Base-by-base conservation (phyloP, 2,113 vertebrate genomes). In the Bubo blakistoni region DNA sequence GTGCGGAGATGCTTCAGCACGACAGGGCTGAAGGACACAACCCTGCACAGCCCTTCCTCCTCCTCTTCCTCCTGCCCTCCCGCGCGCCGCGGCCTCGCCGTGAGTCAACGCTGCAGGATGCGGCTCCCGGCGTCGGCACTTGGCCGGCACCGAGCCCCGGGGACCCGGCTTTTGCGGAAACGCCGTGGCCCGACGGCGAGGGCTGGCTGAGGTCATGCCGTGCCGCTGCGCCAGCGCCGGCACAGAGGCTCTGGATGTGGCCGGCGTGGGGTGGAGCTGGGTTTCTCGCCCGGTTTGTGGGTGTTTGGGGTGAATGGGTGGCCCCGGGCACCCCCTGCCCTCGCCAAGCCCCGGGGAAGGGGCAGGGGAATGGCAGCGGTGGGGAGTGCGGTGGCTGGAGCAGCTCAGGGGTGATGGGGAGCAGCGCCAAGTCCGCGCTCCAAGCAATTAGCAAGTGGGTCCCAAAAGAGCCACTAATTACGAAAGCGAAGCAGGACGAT, bases 401-500 rank as follows among this genome's bases (percentile, higher is more conserved):
- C 16, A 6, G 73, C 69, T 18, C 51, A 0, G 38, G 80, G 84
- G 46, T 3, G 65, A 22, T 8, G 52, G 80, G 0, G 26, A 89
- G 88, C 2, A 1, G 30, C 19, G 92, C 92, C 92, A 91, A 93
- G 90, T 16, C 47, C 22, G 0, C 0, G 74, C 71, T 73, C 88
- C 59, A 1, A 70, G 83, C 76, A 12, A 63, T 92, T 55, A 58
- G 42, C 71, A 13, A 73, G 72, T 46, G 92, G 84, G 44, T 95
- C 91, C 95, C 92, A 40, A 62, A 92, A 88, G 93, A 94, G 94
- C 67, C 91, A 70, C 91, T 92, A 79, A 93, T 82, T 88, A 69
- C 7, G 9, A 70, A 80, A 54, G 72, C 44, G 2, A 90, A 76
- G 42, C 78, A 14, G 80, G 80, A 86, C 42, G 58, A 70, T 62